Base-by-base conservation (phyloP, 2,113 vertebrate genomes). In the Cyprinodon variegatus region DNA sequence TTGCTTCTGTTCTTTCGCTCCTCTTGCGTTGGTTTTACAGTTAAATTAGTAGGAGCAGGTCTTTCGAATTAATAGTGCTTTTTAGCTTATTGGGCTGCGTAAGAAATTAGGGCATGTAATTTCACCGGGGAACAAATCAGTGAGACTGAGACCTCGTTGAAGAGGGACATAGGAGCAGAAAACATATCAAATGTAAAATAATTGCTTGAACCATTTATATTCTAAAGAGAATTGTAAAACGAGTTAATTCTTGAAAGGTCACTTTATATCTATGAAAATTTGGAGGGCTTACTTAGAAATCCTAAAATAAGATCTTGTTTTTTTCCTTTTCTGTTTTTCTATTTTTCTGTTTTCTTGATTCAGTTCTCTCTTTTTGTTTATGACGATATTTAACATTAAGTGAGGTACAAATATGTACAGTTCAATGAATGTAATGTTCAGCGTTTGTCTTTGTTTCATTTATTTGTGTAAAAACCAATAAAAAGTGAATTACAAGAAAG, bases 101-200 rank as follows among this genome's bases (percentile, higher is more conserved):
- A 67, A 67, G 71, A 85, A 90, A 71, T 70, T 5, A 50, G 68
- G 70, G 68, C 14, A 29, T 77, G 66, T 77, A 86, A 86, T 87
- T 89, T 75, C 77, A 79, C 79, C 57, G 29, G 83, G 83, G 83
- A 79, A 46, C 65, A 48, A 81, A 80, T 72, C 86, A 83, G 80
- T 82, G 71, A 76, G 61, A 74, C 43, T 64, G 48, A 72, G 75
- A 65, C 74, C 81, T 75, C 72, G 43, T 78, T 50, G 66, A 76
- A 41, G 64, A 46, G 70, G 15, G 17, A 29, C 14, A 41, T 59
- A 60, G 65, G 36, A 68, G 63, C 53, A 65, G n/a, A 72, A 53
- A 69, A 61, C 5, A 7, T 65, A 14, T 11, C 7, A 65, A 40
- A 0, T 14, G 15, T 84, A 78, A 61, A 72, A n/a, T 68, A 41